Percentiles rank a stretch among this genome's conserved stretches.
These are phyloP conservation scores for Tortrix viridana DNA, from an alignment of 2,888 invertebrate genomes.

Conservation along the genomic window DNA sequence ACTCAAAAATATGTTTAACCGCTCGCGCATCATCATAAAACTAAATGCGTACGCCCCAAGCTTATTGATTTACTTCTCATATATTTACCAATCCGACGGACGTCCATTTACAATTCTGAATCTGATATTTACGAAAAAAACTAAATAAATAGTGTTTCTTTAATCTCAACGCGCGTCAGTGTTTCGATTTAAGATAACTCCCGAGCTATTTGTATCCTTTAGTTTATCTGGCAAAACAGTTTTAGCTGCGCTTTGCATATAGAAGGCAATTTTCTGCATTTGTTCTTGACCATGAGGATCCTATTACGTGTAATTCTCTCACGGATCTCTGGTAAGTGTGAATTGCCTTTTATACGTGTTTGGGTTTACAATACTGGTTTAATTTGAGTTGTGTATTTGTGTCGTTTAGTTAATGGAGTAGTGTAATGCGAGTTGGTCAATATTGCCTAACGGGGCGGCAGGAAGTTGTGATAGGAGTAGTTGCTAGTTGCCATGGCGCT, in stretches of 20 bases:
- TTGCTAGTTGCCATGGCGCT: constrained; percentile 63
- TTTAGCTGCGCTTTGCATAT: constrained; percentile 16
- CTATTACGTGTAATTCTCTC: constrained; percentile 48
- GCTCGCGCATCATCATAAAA: constrained; percentile 72
- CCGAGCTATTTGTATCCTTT: constrained; percentile 41
- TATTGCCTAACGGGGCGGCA: constrained; percentile 41
- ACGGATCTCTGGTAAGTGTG: constrained; percentile 52
- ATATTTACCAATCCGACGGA: constrained; percentile 70
- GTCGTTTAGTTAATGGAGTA: constrained; percentile 23
- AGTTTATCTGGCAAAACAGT: constrained; percentile 9
- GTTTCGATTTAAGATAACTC: constrained; percentile 49
- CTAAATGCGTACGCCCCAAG: constrained; percentile 61
- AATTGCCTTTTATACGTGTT: constrained; percentile 14
- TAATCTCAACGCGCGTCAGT: constrained; percentile 50
- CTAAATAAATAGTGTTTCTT: constrained; percentile 46
- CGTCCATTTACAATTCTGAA: constrained; percentile 66
- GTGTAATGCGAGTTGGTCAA: constrained; percentile 24
- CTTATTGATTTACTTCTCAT: constrained; percentile 74
- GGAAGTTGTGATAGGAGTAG: constrained; percentile 52
- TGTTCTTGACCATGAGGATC: constrained; percentile 48
- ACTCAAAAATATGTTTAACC: constrained; percentile 63
- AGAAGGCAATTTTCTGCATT: constrained; percentile 17
- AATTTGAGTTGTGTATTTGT: constrained; percentile 1
- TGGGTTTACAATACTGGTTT: constrained; percentile 18
- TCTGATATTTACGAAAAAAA: constrained; percentile 61